A percentile compares a stretch with the other conserved stretches of the same genome.
Conservation (phyloP, 1,140 invertebrate genomes). For the Dendrolimus kikuchii region DNA sequence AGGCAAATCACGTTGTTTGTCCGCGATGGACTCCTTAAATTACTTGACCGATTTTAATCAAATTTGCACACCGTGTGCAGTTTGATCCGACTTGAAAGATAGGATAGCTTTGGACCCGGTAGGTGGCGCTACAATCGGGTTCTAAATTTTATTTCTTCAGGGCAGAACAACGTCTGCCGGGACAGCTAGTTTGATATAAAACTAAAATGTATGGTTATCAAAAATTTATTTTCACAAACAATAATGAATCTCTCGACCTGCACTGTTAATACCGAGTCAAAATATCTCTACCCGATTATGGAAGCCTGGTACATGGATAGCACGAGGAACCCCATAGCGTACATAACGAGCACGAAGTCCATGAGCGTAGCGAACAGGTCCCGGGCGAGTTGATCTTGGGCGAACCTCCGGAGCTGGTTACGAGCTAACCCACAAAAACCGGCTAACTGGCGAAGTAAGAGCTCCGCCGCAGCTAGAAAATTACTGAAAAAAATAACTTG, state of each 20-base stretch:
- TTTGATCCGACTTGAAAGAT: too few relatives aligned
- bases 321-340: constrained; percentile 45
- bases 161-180: too few relatives aligned
- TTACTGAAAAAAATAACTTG: constrained; percentile 24
- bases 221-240: constrained; percentile 1
- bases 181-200: constrained; percentile 1
- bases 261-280: neutral
- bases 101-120: too few relatives aligned
- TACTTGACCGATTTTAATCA: too few relatives aligned
- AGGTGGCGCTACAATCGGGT: too few relatives aligned
- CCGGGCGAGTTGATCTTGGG: constrained; percentile 22
- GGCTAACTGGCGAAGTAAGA: constrained; percentile 23
- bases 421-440: constrained; percentile 14
- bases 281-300: constrained; percentile 19
- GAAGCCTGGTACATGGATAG: constrained; percentile 45
- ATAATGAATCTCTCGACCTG: neutral
- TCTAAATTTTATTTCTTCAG: too few relatives aligned
- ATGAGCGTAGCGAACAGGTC: constrained; percentile 37
- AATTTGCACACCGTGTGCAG: too few relatives aligned
- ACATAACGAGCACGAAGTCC: constrained; percentile 40
- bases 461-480: constrained; percentile 26
- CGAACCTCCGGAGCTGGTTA: constrained; percentile 23
- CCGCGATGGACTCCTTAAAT: too few relatives aligned
- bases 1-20: too few relatives aligned
- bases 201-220: neutral